phyloP scores from a whole-genome alignment of 2,797 vertebrate species.

The Rhincodon typus region DNA sequence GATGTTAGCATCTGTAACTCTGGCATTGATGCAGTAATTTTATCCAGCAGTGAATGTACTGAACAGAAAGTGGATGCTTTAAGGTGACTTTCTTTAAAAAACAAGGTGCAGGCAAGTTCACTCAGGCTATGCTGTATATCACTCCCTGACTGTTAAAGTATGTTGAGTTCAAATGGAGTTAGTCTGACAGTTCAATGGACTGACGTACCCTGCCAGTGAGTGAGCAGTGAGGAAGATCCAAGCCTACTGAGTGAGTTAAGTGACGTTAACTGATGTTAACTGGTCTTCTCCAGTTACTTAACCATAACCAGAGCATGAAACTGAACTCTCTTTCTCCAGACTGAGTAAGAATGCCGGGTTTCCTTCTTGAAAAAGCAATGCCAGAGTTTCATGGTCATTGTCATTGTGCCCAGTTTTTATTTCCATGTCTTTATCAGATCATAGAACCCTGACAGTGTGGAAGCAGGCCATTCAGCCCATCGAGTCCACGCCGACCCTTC shows the following conservation, averaged over 20 bases:
- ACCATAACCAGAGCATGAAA: not conserved
- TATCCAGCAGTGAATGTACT: not conserved
- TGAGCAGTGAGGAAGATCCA: not conserved
- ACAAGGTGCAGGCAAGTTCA: not conserved
- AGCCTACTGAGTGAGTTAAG: not conserved
- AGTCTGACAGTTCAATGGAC: not conserved
- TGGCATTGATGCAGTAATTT: not conserved
- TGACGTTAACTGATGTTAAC: not conserved
- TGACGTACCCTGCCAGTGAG: not conserved
- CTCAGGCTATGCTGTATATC: not conserved
- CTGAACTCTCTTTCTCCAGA: not conserved
- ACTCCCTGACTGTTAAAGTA: not conserved
- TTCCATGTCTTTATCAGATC: not conserved
- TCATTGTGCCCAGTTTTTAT: not conserved
- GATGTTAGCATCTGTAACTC: too few species aligned
- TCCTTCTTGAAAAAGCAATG: not conserved
- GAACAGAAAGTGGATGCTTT: not conserved
- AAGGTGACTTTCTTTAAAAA: not conserved
- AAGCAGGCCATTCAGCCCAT: too few species aligned
- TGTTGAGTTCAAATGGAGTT: not conserved
- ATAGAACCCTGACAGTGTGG: too few species aligned
- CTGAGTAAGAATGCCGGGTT: not conserved
- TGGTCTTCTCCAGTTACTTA: not conserved
- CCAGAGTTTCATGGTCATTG: not conserved
- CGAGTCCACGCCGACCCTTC: too few species aligned